Evolutionary conservation across 2,113 vertebrate genomes (phyloP).

Genomic region (Spilogale gracilis): DNA sequence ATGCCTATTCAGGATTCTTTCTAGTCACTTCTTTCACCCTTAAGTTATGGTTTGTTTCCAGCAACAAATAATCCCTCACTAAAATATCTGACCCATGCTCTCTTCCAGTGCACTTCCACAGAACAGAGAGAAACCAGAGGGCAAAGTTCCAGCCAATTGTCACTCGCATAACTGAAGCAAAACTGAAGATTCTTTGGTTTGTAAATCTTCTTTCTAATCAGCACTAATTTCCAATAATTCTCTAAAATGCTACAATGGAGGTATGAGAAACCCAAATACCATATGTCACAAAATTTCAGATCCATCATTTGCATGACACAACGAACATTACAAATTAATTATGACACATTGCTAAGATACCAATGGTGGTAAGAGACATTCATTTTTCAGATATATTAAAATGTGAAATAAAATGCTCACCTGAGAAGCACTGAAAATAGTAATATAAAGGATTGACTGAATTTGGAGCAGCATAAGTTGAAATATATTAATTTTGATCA

Average conservation of each 20-base stretch:
- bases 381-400: not conserved
- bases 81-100: not conserved
- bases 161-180: not conserved
- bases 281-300: constrained; percentile 12
- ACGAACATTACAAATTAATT: not conserved
- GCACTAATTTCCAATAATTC: constrained; percentile 5
- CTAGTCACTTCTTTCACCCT: not conserved
- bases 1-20: not conserved
- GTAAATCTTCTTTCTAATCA: not conserved
- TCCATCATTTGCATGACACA: not conserved
- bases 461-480: not conserved
- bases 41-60: not conserved
- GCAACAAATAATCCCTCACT: not conserved
- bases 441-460: not conserved
- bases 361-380: not conserved
- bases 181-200: constrained; percentile 64
- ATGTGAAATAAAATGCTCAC: constrained; percentile 2
- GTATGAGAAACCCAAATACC: not conserved
- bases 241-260: not conserved
- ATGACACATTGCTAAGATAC: not conserved
- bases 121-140: not conserved
- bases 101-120: not conserved
- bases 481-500: not conserved
- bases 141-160: not conserved
- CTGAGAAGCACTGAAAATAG: not conserved